Evolutionary conservation across 2,888 invertebrate species (phyloP).

Genomic region (Polymixis lichenea): DNA sequence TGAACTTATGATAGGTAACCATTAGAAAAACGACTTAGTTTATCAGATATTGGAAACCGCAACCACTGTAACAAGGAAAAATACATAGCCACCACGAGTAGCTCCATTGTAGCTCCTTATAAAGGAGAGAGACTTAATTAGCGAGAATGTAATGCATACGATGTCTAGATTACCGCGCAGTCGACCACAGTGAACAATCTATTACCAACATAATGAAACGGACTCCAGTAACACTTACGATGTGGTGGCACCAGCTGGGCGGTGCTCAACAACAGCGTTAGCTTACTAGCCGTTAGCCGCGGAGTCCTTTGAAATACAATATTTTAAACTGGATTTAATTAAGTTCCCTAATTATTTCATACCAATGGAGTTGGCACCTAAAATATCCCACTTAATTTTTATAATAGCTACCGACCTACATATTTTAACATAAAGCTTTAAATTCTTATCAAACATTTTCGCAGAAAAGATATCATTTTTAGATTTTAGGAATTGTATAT

Average conservation of each 20-base stretch:
- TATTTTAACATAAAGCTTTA: neutral
- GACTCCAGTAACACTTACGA: slow-evolving; percentile 1
- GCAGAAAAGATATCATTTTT: neutral
- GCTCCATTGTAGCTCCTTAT: no score
- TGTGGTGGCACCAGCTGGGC: neutral
- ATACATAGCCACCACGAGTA: no score
- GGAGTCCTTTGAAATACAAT: neutral
- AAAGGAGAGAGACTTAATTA: slow-evolving; percentile 35
- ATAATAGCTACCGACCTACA: no score
- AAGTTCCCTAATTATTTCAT: neutral
- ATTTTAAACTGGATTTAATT: neutral
- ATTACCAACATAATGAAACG: slow-evolving; percentile 37
- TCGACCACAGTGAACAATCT: slow-evolving; percentile 25
- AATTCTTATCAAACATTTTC: neutral
- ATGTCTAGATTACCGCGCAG: slow-evolving; percentile 20
- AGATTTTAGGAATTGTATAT: neutral
- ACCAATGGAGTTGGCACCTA: neutral
- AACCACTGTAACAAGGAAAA: no score
- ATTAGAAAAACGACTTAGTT: no score
- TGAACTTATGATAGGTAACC: no score
- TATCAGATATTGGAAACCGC: no score
- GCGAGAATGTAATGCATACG: slow-evolving; percentile 20
- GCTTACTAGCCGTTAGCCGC: neutral
- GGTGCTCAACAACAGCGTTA: neutral
- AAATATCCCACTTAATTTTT: no score